Conservation (phyloP, 2,797 vertebrate species). For the Anguilla megastoma region DNA sequence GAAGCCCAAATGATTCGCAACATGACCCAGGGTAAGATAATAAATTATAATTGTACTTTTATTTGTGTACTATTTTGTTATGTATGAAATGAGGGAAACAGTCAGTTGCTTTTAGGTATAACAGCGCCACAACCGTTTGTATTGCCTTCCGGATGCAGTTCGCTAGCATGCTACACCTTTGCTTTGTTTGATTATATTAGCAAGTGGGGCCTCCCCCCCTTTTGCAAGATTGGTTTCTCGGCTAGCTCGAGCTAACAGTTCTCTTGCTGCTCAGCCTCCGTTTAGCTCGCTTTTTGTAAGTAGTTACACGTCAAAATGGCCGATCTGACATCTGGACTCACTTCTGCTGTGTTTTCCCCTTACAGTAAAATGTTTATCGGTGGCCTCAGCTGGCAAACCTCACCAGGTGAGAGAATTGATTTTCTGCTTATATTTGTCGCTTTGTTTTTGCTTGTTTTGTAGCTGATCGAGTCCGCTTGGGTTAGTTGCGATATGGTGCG, state of each 20-base stretch:
- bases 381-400: slow-evolving; percentile 90
- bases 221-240: slow-evolving; percentile 44
- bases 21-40: slow-evolving; percentile 86
- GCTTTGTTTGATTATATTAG: slow-evolving; percentile 49
- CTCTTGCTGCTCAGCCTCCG: slow-evolving; percentile 54
- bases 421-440: slow-evolving; percentile 1
- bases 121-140: slow-evolving; percentile 48
- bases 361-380: slow-evolving; percentile 92
- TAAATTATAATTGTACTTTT: slow-evolving; percentile 46
- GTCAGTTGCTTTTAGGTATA: slow-evolving; percentile 34
- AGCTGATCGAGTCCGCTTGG: slow-evolving; percentile 39
- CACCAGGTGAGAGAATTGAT: slow-evolving; percentile 78
- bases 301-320: slow-evolving; percentile 88
- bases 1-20: slow-evolving; percentile 82
- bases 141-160: slow-evolving; percentile 50
- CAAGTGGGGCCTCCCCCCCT: slow-evolving; percentile 54
- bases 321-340: slow-evolving; percentile 87
- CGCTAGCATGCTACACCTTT: slow-evolving; percentile 59
- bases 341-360: slow-evolving; percentile 81
- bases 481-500: slow-evolving; percentile 34
- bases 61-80: slow-evolving; percentile 18
- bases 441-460: slow-evolving; percentile 33
- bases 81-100: slow-evolving; percentile 36
- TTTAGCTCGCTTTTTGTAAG: slow-evolving; percentile 57
- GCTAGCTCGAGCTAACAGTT: slow-evolving; percentile 37